Conservation (phyloP, 2,113 vertebrate genomes). For the Erythrolamprus reginae region DNA sequence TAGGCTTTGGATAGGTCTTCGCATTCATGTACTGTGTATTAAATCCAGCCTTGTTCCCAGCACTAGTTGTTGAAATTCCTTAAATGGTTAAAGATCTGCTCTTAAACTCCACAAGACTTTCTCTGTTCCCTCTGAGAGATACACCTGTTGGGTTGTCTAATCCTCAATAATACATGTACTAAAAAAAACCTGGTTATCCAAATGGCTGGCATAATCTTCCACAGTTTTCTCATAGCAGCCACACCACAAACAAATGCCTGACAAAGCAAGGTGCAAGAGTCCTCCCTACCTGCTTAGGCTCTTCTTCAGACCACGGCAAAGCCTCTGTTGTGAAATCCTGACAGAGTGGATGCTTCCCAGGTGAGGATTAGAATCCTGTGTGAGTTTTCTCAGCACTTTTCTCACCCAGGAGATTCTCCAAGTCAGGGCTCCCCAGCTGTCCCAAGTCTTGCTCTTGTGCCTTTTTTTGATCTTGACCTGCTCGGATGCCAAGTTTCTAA, state of each 20-base stretch:
- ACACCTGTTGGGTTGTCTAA: background rate
- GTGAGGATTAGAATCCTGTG: background rate
- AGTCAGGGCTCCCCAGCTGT: background rate
- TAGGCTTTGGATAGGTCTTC: background rate
- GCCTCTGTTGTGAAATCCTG: background rate
- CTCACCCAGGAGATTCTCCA: background rate
- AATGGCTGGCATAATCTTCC: background rate
- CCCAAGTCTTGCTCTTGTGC: slow-evolving; percentile 1
- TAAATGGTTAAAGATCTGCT: background rate
- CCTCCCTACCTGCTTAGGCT: slow-evolving; percentile 35
- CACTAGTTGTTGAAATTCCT: background rate
- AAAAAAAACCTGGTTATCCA: background rate
- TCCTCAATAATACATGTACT: background rate
- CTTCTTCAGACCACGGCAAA: background rate
- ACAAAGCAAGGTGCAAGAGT: rapidly evolving
- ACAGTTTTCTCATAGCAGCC: background rate
- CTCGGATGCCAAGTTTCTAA: slow-evolving; percentile 46
- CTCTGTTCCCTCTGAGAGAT: background rate
- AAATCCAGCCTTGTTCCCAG: background rate
- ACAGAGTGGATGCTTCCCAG: background rate
- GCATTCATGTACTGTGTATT: background rate
- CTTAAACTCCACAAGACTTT: background rate
- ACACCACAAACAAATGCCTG: background rate
- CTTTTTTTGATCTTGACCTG: slow-evolving; percentile 19
- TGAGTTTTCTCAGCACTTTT: background rate